These are phyloP conservation scores for Nestor notabilis DNA, from an alignment of 2,113 vertebrate species.

Conservation along the genomic window DNA sequence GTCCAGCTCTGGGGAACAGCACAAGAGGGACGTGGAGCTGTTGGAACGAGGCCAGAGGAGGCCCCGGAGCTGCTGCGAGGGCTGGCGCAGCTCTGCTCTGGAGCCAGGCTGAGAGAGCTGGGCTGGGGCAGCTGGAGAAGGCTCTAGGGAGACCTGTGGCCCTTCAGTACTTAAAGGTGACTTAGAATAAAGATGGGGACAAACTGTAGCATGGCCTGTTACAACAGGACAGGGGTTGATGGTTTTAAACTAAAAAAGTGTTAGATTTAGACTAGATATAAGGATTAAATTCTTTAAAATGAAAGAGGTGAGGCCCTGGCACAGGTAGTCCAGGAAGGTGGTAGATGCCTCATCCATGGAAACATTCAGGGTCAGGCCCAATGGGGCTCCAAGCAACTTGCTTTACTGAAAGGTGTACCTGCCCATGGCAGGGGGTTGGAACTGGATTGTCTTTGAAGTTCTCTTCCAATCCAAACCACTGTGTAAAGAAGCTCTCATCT, in stretches of 20 bases:
- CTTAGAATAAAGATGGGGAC: not conserved
- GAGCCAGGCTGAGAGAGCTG: not conserved
- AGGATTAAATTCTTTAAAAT: not conserved
- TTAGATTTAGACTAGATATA: not conserved
- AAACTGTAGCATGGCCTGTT: not conserved
- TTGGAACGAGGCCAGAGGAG: not conserved
- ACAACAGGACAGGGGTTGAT: not conserved
- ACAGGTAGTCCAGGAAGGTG: not conserved
- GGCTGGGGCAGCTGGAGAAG: not conserved
- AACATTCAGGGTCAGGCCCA: not conserved
- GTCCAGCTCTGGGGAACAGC: not conserved
- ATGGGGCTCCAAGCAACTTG: not conserved
- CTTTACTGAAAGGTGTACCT: not conserved
- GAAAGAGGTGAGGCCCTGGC: not conserved
- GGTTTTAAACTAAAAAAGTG: not conserved
- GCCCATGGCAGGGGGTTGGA: not conserved
- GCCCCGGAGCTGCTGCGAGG: not conserved
- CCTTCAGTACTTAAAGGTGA: not conserved
- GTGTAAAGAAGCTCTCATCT: not conserved
- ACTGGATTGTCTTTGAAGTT: not conserved
- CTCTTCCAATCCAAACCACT: not conserved
- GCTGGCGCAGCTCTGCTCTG: not conserved
- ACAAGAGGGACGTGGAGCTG: not conserved
- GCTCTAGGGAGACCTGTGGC: not conserved
- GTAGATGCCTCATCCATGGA: not conserved